A percentile compares a stretch with the other conserved stretches of the same genome.
Conservation (phyloP, 2,113 vertebrate genomes). For the Notothenia rossii region DNA sequence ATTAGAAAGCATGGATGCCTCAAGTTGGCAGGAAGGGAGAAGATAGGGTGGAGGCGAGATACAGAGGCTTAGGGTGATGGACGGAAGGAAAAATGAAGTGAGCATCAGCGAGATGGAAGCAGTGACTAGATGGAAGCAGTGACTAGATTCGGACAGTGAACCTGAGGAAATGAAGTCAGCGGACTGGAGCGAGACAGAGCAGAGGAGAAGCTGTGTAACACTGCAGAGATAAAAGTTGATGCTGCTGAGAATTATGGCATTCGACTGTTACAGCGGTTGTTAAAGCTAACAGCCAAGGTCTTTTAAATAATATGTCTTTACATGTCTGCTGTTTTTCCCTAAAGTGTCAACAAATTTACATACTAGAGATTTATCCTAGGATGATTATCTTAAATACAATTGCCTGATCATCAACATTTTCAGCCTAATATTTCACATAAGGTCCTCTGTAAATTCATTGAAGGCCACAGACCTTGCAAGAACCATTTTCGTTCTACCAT, state of each 20-base stretch:
- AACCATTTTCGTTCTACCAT: too few species aligned
- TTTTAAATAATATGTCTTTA: too few species aligned
- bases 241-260: background rate
- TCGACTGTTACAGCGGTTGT: background rate
- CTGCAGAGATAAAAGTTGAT: background rate
- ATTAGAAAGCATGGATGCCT: background rate
- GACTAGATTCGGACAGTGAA: slow-evolving; percentile 32
- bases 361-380: too few species aligned
- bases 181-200: background rate
- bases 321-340: too few species aligned
- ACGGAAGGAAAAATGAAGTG: background rate
- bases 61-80: background rate
- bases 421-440: too few species aligned
- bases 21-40: background rate
- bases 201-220: background rate
- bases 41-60: slow-evolving; percentile 1
- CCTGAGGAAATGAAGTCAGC: slow-evolving; percentile 26
- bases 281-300: background rate
- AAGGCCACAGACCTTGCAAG: background rate
- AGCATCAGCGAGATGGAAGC: slow-evolving; percentile 4
- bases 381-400: too few species aligned
- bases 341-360: too few species aligned
- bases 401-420: background rate
- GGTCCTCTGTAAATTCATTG: background rate
- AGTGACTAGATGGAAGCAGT: slow-evolving; percentile 8